Base-by-base conservation (phyloP, 2,797 vertebrate species). In the Botia kubotai region DNA sequence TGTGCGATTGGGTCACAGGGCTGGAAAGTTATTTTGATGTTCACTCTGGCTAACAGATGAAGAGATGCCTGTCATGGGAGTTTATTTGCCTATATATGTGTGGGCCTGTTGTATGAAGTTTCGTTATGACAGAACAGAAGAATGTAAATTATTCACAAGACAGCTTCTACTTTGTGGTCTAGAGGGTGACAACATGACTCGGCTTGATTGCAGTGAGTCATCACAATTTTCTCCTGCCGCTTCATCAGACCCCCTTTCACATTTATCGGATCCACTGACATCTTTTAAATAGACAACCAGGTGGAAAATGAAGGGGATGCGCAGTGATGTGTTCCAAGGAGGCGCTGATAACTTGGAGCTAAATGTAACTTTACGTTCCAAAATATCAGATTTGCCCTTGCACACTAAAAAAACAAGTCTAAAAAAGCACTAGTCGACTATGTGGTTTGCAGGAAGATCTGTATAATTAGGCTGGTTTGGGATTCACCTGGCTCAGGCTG, bases 191-290 rank as follows among this genome's bases (percentile, higher is more conserved):
- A 67, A 70, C 65, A 75, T 76, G 78, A 86, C 71, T 84, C 72
- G 46, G 75, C 74, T 52, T 86, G 73, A 84, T 73, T 78, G 80
- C 77, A 62, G 33, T 73, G 82, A 82, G 69, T 81, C 82, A 80
- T 80, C 76, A 52, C 63, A 80, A 77, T 86, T 80, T 82, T 73
- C 80, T 71, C 67, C 66, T 26, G 48, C 71, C n/a, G 79, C 63
- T 52, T 72, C 74, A 84, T 84, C 69, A 73, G 70, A 62, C 43
- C 43, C 43, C 36, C 60, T 62, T 76, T 84, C 63, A 60, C 50
- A 74, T 71, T 82, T 67, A 70, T 69, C 70, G 50, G 50, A 68
- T 67, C 71, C 73, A 74, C 63, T 73, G 39, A 77, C 71, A 74
- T 75, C 72, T 80, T 83, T 80, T 79, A 65, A 79, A 65, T 53